Conservation (phyloP, 2,888 invertebrate species). For the Thumatha senex region DNA sequence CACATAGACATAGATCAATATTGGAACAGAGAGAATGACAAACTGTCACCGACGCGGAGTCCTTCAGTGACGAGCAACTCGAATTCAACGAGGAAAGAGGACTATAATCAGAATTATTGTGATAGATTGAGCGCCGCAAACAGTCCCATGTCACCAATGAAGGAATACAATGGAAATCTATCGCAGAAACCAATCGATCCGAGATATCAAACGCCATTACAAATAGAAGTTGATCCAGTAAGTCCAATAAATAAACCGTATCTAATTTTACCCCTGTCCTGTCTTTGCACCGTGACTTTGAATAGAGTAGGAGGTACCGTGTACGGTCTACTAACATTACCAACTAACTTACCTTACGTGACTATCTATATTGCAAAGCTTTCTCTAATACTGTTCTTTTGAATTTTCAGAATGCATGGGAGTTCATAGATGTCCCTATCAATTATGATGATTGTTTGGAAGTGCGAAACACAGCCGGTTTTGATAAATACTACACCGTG, state of each 20-base stretch:
- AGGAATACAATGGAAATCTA: slow-evolving; percentile 69
- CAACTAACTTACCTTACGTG: slow-evolving; percentile 14
- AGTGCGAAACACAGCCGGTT: slow-evolving; percentile 84
- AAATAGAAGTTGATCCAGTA: slow-evolving; percentile 88
- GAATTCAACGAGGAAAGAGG: slow-evolving; percentile 65
- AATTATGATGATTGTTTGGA: slow-evolving; percentile 67
- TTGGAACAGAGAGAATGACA: slow-evolving; percentile 67
- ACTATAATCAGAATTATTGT: slow-evolving; percentile 73
- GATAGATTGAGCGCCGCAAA: slow-evolving; percentile 64
- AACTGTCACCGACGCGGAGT: slow-evolving; percentile 60
- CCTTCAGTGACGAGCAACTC: slow-evolving; percentile 60
- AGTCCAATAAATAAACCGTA: slow-evolving; percentile 54
- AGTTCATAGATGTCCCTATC: slow-evolving; percentile 69
- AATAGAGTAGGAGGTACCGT: slow-evolving; percentile 25
- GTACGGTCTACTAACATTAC: slow-evolving; percentile 23
- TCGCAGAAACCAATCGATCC: slow-evolving; percentile 58
- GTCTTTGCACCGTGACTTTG: slow-evolving; percentile 31
- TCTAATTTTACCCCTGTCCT: slow-evolving; percentile 35
- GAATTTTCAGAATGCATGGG: slow-evolving; percentile 85
- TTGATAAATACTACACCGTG: slow-evolving; percentile 82
- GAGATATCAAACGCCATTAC: slow-evolving; percentile 80
- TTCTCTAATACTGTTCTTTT: slow-evolving; percentile 13
- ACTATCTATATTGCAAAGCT: background rate
- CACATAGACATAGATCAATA: slow-evolving; percentile 74
- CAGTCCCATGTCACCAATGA: slow-evolving; percentile 63